phyloP scores from a whole-genome alignment of 2,888 invertebrate genomes.

The Lycocerus yunnanus region DNA sequence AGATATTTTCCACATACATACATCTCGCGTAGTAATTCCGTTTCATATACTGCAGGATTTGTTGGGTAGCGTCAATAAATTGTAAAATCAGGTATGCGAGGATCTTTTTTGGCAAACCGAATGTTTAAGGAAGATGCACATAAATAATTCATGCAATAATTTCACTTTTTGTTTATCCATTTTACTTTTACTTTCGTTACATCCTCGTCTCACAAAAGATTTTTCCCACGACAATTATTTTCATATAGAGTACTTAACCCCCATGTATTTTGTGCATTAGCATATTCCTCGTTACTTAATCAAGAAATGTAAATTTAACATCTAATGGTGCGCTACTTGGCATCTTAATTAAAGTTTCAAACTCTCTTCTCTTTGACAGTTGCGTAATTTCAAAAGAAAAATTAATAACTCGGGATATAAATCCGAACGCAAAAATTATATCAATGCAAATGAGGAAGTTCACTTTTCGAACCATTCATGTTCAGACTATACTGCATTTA shows the following conservation, averaged over 20 bases:
- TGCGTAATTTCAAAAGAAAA: background rate
- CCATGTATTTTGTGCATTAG: conserved; percentile 1
- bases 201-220: background rate
- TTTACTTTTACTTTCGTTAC: conserved; percentile 4
- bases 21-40: background rate
- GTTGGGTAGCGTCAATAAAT: background rate
- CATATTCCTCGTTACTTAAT: conserved; percentile 3
- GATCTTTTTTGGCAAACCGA: background rate
- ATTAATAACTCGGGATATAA: background rate
- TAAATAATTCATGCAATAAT: conserved; percentile 4
- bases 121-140: background rate
- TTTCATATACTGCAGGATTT: background rate
- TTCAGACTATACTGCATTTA: background rate
- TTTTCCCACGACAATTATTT: conserved; percentile 1
- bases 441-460: background rate
- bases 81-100: background rate
- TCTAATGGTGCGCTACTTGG: conserved; percentile 1
- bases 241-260: background rate
- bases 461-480: background rate
- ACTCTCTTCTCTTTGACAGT: background rate
- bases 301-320: conserved; percentile 5
- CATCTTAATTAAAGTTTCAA: conserved; percentile 2
- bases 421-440: background rate
- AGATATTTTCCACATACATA: no score
- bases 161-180: conserved; percentile 5